Conservation (phyloP, 1,140 invertebrate genomes). For the Brachionus rubens region DNA sequence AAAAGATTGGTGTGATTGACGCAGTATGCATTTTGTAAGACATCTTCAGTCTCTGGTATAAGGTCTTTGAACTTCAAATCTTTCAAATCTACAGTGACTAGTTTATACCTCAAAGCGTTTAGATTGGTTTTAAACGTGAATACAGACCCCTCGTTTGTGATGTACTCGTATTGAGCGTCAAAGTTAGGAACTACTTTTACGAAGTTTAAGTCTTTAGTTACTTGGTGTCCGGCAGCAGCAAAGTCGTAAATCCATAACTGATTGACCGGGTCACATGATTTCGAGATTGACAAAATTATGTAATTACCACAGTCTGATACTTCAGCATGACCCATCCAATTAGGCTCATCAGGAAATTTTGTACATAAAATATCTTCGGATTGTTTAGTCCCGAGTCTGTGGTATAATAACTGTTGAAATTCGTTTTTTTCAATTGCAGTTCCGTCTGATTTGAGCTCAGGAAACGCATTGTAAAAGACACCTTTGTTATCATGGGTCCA, state of each 20-base stretch:
- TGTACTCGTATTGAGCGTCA: slow-evolving; percentile 91
- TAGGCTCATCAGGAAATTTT: slow-evolving; percentile 85
- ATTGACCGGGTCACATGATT: slow-evolving; percentile 80
- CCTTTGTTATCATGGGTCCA: slow-evolving; percentile 94
- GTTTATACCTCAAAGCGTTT: slow-evolving; percentile 81
- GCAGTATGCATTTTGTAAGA: slow-evolving; percentile 79
- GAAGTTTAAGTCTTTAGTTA: slow-evolving; percentile 59
- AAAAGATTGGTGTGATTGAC: slow-evolving; percentile 80
- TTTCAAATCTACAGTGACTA: slow-evolving; percentile 82
- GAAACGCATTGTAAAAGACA: slow-evolving; percentile 84
- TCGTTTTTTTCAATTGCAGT: slow-evolving; percentile 80
- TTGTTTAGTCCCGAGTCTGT: slow-evolving; percentile 79
- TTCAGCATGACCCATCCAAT: slow-evolving; percentile 77
- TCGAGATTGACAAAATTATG: slow-evolving; percentile 72
- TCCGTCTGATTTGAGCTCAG: slow-evolving; percentile 78
- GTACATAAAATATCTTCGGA: slow-evolving; percentile 80
- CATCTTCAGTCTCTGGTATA: slow-evolving; percentile 76
- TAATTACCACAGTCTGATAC: slow-evolving; percentile 89
- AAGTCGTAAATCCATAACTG: slow-evolving; percentile 78
- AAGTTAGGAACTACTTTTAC: slow-evolving; percentile 77
- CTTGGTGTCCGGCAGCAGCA: slow-evolving; percentile 31
- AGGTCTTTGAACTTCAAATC: slow-evolving; percentile 60
- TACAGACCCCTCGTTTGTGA: slow-evolving; percentile 79
- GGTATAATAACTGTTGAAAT: slow-evolving; percentile 91
- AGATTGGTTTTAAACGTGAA: slow-evolving; percentile 89